phyloP scores from a whole-genome alignment of 2,113 vertebrate genomes.

The Ailuropoda melanoleuca region DNA sequence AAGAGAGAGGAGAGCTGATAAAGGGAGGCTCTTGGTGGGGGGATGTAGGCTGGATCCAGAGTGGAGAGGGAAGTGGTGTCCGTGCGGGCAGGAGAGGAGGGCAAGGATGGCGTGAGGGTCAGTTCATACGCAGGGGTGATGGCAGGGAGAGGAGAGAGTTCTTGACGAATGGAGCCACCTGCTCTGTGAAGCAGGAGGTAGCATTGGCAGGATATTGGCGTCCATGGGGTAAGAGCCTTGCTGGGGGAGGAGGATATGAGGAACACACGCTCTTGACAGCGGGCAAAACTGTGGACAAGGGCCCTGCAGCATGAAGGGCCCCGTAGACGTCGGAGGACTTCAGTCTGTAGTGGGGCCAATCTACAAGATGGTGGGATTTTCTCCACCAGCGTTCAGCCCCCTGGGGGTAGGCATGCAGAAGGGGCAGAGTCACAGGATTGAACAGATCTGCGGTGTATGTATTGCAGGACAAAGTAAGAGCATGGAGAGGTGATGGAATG shows the following conservation, averaged over 20 bases:
- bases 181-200: background rate
- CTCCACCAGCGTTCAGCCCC: background rate
- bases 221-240: background rate
- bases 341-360: background rate
- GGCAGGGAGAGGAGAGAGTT: background rate
- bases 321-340: background rate
- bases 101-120: too few species aligned
- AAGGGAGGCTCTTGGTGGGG: background rate
- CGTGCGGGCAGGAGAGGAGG: background rate
- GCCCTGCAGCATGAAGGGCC: accelerated
- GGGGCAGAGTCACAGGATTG: background rate
- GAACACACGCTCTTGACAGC: background rate
- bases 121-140: background rate
- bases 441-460: too few species aligned
- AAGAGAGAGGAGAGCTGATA: too few species aligned
- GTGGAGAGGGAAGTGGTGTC: background rate
- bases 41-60: background rate
- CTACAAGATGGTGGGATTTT: background rate
- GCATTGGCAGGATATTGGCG: background rate
- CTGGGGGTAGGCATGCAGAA: background rate
- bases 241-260: background rate
- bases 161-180: background rate
- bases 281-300: background rate
- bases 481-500: background rate
- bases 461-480: background rate